Percentiles rank a stretch among this genome's conserved stretches.
phyloP scores from a whole-genome alignment of 2,888 invertebrate species.

The Carabus problematicus region DNA sequence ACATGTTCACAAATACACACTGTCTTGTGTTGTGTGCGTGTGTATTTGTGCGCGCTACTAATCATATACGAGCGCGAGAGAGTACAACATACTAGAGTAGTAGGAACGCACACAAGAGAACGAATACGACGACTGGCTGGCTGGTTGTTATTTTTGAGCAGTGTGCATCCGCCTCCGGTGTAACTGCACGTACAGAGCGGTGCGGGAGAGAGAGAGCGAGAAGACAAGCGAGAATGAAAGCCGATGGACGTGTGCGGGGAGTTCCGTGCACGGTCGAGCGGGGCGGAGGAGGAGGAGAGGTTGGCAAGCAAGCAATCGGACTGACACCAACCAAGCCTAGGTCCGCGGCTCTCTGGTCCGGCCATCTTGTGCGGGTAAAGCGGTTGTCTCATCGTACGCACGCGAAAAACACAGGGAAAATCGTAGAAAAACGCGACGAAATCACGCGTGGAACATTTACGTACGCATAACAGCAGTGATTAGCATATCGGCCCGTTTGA shows the following conservation, averaged over 20 bases:
- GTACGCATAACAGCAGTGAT: constrained; percentile 15
- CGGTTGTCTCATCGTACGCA: constrained; percentile 33
- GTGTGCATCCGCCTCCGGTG: constrained; percentile 59
- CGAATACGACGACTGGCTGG: not conserved
- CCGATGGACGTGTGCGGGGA: constrained; percentile 59
- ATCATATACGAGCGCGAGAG: too few relatives aligned
- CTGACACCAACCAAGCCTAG: constrained; percentile 59
- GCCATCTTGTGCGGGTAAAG: constrained; percentile 59
- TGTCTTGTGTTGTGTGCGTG: too few relatives aligned
- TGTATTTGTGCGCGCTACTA: too few relatives aligned
- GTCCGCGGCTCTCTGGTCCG: constrained; percentile 51
- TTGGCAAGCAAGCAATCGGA: constrained; percentile 54
- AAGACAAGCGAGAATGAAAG: constrained; percentile 61
- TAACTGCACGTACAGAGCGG: constrained; percentile 54
- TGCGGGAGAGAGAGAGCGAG: constrained; percentile 54
- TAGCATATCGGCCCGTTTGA: constrained; percentile 19
- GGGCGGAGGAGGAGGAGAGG: constrained; percentile 47
- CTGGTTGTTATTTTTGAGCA: constrained; percentile 53
- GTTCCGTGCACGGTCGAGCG: constrained; percentile 59
- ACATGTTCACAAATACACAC: too few relatives aligned
- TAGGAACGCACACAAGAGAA: not conserved
- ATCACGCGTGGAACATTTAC: not conserved
- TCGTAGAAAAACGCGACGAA: constrained; percentile 15
- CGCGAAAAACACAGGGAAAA: constrained; percentile 33
- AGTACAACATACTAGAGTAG: constrained; percentile 4